Evolutionary conservation across 2,113 vertebrate species (phyloP), one percentile per base, ranked within the genome.

Genomic region (Oreochromis spilurus): DNA sequence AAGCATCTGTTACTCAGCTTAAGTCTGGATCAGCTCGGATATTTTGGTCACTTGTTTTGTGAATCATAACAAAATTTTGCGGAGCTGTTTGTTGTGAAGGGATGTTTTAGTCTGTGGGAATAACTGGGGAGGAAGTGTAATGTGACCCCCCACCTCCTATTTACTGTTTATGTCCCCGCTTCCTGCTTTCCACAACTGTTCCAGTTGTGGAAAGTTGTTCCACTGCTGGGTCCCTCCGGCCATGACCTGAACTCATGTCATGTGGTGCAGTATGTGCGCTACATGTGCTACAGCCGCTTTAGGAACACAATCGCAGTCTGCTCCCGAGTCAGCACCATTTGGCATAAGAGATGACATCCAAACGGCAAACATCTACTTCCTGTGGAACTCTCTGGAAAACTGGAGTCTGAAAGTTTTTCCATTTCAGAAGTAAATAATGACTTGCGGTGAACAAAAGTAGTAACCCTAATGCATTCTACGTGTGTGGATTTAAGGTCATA

Each of bases 141-240:
- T 65, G 88, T 87, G 91, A 95, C 91, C 93, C 92, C 86, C 86
- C 84, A 40, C 5, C 45, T 81, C 67, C 40, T 48, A 50, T 92
- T 94, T 90, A 85, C 85, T 96, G 95, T 97, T 97, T 96, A 96
- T 93, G 89, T 83, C 92, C 90, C 90, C 12, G 40, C 93, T 96
- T 96, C 96, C 96, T 96, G 96, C 93, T 89, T 89, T 91, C 82
- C 92, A 81, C 78, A 82, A 92, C 87, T 90, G 91, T 88, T 89
- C 88, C 91, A 91, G 91, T 87, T 92, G 87, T 72, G 67, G 67
- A 75, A 91, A 93, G 86, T 86, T 87, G 78, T 91, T 93, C 93
- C 94, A 90, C 84, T 88, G 88, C 88, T 94, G 89, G 92, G 84
- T 94, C 95, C 95, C 95, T 62, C 84, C 89, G 92, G 95, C 91